phyloP scores from a whole-genome alignment of 2,888 invertebrate genomes.

The Heliothis peltigera region DNA sequence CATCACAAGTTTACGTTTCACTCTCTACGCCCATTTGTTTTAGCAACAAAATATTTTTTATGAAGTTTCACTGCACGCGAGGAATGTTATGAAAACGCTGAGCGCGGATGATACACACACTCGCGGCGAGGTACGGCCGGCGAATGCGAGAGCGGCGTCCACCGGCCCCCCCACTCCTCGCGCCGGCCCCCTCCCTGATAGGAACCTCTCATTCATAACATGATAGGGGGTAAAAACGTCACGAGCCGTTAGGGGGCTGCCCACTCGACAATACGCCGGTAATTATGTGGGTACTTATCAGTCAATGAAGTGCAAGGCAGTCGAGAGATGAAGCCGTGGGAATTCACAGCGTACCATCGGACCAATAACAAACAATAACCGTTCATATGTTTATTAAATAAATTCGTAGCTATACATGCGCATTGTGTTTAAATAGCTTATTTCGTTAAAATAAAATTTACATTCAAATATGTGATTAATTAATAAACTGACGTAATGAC shows the following conservation, averaged over 20 bases:
- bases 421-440: conserved; percentile 47
- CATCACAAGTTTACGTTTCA: conserved; percentile 85
- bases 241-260: conserved; percentile 69
- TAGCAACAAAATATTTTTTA: conserved; percentile 76
- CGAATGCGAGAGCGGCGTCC: conserved; percentile 77
- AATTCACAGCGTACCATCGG: conserved; percentile 58
- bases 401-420: conserved; percentile 54
- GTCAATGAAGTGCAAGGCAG: conserved; percentile 63
- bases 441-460: conserved; percentile 39
- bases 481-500: conserved; percentile 15
- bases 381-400: conserved; percentile 64
- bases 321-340: conserved; percentile 68
- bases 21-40: conserved; percentile 86
- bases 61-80: conserved; percentile 86
- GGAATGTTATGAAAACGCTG: conserved; percentile 68
- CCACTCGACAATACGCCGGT: conserved; percentile 70
- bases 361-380: conserved; percentile 62
- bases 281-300: conserved; percentile 72
- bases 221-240: conserved; percentile 81
- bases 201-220: conserved; percentile 83
- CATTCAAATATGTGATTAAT: conserved; percentile 31
- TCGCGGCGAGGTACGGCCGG: conserved; percentile 79
- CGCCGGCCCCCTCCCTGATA: conserved; percentile 57
- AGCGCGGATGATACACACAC: conserved; percentile 60
- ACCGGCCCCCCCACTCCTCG: conserved; percentile 62